A percentile compares a stretch with the other conserved stretches of the same genome.
phyloP scores from a whole-genome alignment of 2,113 vertebrate species.

The Natator depressus region DNA sequence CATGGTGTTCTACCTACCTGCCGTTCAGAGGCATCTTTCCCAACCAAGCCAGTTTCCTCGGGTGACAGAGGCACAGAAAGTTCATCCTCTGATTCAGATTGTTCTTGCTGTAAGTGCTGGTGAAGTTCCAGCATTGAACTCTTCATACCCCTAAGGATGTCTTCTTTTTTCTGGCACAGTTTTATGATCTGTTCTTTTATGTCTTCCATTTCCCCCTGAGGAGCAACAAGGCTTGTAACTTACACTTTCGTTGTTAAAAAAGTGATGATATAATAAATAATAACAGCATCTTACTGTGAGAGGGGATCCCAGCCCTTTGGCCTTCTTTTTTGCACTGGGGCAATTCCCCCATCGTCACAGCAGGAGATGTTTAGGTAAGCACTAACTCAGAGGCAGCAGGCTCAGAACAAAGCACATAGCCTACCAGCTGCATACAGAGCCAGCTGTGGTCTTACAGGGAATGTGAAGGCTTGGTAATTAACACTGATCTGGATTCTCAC shows the following conservation, averaged over 20 bases:
- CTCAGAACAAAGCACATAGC: background rate
- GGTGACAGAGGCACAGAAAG: background rate
- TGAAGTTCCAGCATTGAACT: slow-evolving; percentile 73
- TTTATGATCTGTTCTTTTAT: slow-evolving; percentile 75
- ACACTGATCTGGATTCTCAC: background rate
- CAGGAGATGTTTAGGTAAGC: background rate
- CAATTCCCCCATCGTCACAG: slow-evolving; percentile 53
- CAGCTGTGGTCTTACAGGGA: background rate
- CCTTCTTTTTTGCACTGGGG: slow-evolving; percentile 30
- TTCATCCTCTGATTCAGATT: slow-evolving; percentile 60
- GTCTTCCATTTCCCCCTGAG: slow-evolving; percentile 72
- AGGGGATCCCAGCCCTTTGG: background rate
- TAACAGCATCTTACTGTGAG: slow-evolving; percentile 49
- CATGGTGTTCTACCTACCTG: slow-evolving; percentile 56
- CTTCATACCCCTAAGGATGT: slow-evolving; percentile 69
- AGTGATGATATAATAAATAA: background rate
- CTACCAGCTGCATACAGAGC: background rate
- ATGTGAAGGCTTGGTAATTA: background rate
- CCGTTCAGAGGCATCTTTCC: slow-evolving; percentile 43
- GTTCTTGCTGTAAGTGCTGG: slow-evolving; percentile 63
- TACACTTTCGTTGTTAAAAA: background rate
- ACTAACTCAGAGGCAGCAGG: background rate
- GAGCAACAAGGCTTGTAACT: slow-evolving; percentile 42
- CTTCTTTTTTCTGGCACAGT: slow-evolving; percentile 79
- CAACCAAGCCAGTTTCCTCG: slow-evolving; percentile 26